Evolutionary conservation across 2,797 vertebrate species (phyloP), one percentile per base, ranked within the genome.

Genomic region (Melanotaenia parkinsoni): DNA sequence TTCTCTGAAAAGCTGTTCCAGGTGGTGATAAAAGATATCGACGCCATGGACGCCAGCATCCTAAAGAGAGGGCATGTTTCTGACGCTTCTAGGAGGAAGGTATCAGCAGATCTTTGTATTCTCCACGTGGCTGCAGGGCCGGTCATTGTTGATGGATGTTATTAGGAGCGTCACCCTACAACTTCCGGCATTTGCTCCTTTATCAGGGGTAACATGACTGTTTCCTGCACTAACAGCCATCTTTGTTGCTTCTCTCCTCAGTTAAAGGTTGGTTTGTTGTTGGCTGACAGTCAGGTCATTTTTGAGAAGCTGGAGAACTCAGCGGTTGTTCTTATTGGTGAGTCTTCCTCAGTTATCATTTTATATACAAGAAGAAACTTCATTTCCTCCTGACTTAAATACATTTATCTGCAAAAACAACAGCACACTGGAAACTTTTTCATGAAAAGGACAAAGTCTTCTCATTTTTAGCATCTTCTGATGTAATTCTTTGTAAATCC

Each of bases 261-360:
- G 97, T 96, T 97, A 0, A 93, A 96, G 3, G 87, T 96, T 53
- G 98, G 97, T 33, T 92, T 99, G 91, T 90, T 98, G 87, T 80
- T 97, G 76, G 95, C 94, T 62, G 96, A 99, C 93, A 97, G 97
- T 84, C 97, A 99, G 84, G 96, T 99, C 91, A 93, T 97, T 72
- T 99, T 99, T 92, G 98, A 99, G 88, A 99, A 99, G 90, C 94
- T 96, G 0, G 97, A 98, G 83, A 97, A 80, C 85, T 99, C 97
- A 0, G 95, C 97, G 22, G 84, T 98, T 33, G 96, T 93, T 72
- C 95, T 99, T 69, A 92, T 95, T 0, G 98, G 98, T 98, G 90
- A 96, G 97, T 95, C 58, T 74, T 47, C 14, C 30, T 10, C 26
- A 1, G 35, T 45, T 18, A 0, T 13, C 26, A 0, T 35, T 33